Percentiles rank a stretch among this genome's conserved stretches.
Evolutionary conservation across 2,113 vertebrate species (phyloP).

Genomic region (Aix galericulata): DNA sequence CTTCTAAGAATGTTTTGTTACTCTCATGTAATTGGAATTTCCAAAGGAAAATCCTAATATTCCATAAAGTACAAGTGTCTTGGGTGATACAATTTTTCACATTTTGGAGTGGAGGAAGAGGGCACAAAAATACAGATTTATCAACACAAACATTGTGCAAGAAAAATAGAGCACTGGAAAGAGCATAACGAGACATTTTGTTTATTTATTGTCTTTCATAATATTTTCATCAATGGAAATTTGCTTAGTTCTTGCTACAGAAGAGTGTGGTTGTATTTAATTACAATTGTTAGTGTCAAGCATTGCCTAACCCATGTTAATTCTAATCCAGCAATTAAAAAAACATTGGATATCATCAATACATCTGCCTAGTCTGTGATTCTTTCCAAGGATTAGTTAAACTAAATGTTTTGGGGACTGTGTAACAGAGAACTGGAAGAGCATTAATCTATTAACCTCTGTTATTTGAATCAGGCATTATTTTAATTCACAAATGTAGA

Average conservation of each 20-base stretch:
- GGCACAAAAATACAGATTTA: neutral
- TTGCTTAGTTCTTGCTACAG: neutral
- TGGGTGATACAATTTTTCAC: neutral
- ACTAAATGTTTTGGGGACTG: neutral
- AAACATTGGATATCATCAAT: neutral
- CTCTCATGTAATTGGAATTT: neutral
- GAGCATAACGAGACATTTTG: neutral
- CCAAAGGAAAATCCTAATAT: neutral
- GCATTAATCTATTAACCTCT: neutral
- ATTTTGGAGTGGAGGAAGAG: neutral
- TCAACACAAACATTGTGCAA: neutral
- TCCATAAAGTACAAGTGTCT: neutral
- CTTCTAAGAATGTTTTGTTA: neutral
- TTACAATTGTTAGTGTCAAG: neutral
- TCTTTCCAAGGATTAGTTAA: neutral
- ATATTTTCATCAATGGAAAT: neutral
- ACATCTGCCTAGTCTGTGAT: neutral
- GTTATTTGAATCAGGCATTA: neutral
- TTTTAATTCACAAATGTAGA: neutral
- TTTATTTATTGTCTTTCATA: neutral
- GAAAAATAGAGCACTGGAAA: neutral
- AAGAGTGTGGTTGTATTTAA: neutral
- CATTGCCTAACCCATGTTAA: neutral
- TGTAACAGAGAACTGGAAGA: neutral
- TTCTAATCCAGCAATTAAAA: neutral